Percentiles rank a stretch among this genome's conserved stretches.
Evolutionary conservation across 2,888 invertebrate genomes (phyloP).

Genomic region (Neocrepidodera transversa): DNA sequence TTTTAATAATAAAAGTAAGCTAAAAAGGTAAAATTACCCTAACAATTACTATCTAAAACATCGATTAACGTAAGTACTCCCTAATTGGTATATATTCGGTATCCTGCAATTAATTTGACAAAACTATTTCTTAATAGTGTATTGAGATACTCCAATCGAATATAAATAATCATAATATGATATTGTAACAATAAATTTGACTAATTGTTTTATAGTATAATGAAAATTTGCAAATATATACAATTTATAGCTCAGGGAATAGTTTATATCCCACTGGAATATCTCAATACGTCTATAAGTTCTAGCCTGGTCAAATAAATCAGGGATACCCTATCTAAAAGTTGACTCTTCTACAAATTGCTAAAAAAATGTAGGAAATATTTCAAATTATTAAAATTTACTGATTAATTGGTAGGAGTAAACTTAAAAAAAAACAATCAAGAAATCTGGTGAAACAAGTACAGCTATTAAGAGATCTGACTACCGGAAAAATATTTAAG

Average conservation of each 20-base stretch:
- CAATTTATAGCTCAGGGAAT: no score
- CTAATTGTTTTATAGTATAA: background rate
- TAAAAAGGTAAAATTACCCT: background rate
- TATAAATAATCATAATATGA: no score
- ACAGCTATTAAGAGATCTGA: constrained; percentile 10
- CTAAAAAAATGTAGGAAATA: no score
- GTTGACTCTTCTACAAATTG: no score
- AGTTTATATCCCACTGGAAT: no score
- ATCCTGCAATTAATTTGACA: background rate
- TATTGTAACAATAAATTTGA: background rate
- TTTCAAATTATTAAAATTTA: no score
- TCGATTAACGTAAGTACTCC: constrained; percentile 9
- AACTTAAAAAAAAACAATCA: background rate
- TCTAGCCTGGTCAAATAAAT: no score
- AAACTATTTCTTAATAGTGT: background rate
- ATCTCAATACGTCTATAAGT: no score
- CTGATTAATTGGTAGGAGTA: no score
- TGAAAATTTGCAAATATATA: background rate
- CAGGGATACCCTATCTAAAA: no score
- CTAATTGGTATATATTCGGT: background rate
- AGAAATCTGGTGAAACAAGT: constrained; percentile 11
- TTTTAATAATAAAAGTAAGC: background rate
- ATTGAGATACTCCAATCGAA: no score
- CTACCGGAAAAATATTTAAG: constrained; percentile 6
- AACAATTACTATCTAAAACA: constrained; percentile 19